Evolutionary conservation across 2,113 vertebrate genomes (phyloP).

Genomic region (Genyomyrus donnyi): DNA sequence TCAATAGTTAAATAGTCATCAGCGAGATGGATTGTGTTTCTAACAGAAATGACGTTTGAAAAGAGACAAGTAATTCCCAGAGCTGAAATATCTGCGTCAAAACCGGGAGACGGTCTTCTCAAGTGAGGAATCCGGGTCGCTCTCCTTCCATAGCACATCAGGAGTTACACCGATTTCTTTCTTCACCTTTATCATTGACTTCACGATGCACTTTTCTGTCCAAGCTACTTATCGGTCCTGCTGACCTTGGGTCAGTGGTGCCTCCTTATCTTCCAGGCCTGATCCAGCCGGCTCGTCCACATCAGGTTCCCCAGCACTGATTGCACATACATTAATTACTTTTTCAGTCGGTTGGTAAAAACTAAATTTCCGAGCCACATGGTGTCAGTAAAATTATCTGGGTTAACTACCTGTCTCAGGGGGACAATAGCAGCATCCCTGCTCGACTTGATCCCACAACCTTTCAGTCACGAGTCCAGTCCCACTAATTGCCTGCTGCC

Average conservation of each 20-base stretch:
- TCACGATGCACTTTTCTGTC: background rate
- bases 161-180: background rate
- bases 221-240: background rate
- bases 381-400: constrained; percentile 4
- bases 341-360: background rate
- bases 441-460: background rate
- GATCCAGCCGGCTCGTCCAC: background rate
- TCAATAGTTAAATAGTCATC: background rate
- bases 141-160: background rate
- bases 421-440: background rate
- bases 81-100: background rate
- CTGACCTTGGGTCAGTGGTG: background rate
- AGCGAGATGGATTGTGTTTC: background rate
- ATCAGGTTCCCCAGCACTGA: background rate
- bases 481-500: background rate
- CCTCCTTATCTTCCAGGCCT: background rate
- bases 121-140: background rate
- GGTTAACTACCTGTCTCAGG: background rate
- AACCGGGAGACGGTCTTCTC: background rate
- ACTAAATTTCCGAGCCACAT: background rate
- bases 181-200: background rate
- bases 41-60: background rate
- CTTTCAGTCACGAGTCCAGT: background rate
- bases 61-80: background rate
- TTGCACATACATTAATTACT: background rate